Percentiles rank a stretch among this genome's conserved stretches.
Conservation (phyloP, 2,113 vertebrate species). For the Callionymus lyra region DNA sequence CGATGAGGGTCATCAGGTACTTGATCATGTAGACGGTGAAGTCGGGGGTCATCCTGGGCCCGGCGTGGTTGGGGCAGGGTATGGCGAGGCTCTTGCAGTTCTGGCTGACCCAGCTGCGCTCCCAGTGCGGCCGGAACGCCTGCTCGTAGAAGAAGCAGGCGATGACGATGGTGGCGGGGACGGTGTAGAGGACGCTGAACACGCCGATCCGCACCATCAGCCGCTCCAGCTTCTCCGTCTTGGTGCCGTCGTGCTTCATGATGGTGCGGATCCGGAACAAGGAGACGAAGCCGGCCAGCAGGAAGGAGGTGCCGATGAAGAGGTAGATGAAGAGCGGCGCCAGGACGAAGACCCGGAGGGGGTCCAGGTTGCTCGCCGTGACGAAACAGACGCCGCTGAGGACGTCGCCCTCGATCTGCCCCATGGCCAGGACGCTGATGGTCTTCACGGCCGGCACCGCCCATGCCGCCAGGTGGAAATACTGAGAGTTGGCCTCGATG, state of each 20-base stretch:
- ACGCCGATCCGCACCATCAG: slow-evolving; percentile 96
- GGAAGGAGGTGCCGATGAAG: slow-evolving; percentile 93
- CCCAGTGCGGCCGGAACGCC: slow-evolving; percentile 92
- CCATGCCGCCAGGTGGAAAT: slow-evolving; percentile 95
- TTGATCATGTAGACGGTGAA: slow-evolving; percentile 99
- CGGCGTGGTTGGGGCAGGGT: slow-evolving; percentile 80
- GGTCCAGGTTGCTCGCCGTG: slow-evolving; percentile 86
- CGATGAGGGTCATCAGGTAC: slow-evolving; percentile 98
- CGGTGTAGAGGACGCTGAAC: slow-evolving; percentile 95
- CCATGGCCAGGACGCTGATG: slow-evolving; percentile 93
- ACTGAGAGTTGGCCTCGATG: slow-evolving; percentile 95
- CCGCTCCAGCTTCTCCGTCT: slow-evolving; percentile 93
- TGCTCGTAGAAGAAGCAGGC: slow-evolving; percentile 98
- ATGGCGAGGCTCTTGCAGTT: slow-evolving; percentile 91
- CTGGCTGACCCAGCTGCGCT: slow-evolving; percentile 88
- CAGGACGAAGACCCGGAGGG: slow-evolving; percentile 86
- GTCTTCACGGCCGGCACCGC: slow-evolving; percentile 92
- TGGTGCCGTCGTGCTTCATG: slow-evolving; percentile 96
- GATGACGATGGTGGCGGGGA: slow-evolving; percentile 93
- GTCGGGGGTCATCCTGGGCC: slow-evolving; percentile 85
- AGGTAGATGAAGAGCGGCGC: slow-evolving; percentile 95
- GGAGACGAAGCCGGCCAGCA: slow-evolving; percentile 91
- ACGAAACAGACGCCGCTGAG: slow-evolving; percentile 93
- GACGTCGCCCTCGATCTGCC: slow-evolving; percentile 90
- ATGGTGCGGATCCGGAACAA: slow-evolving; percentile 96